These are phyloP conservation scores for Heliconius hortense DNA, from an alignment of 2,888 invertebrate genomes.

Conservation along the genomic window DNA sequence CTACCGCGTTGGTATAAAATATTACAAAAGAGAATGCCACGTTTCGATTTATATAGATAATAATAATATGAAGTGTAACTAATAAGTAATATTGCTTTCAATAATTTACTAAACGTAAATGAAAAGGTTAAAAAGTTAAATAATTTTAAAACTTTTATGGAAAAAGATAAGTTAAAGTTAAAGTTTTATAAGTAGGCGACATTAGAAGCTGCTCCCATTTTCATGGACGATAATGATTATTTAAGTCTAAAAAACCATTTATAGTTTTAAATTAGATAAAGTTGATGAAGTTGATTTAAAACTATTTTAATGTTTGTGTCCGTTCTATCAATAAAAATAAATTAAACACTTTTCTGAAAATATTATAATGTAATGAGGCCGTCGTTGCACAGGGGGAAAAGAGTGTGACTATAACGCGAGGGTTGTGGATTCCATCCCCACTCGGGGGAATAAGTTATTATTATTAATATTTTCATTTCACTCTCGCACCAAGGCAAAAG, in stretches of 20 bases:
- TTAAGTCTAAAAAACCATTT: neutral
- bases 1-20: neutral
- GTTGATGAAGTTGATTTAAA: neutral
- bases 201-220: neutral
- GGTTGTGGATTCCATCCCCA: no score
- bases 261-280: neutral
- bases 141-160: neutral
- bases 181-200: neutral
- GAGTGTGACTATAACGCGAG: no score
- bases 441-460: no score
- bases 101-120: no score
- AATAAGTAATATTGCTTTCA: no score
- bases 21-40: no score
- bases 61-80: no score
- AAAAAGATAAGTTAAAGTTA: neutral
- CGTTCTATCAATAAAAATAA: neutral
- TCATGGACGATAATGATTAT: neutral
- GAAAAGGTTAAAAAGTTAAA: no score
- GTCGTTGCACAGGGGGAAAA: no score
- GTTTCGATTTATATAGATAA: no score
- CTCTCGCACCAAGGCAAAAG: no score
- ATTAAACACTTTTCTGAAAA: neutral
- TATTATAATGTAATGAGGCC: neutral
- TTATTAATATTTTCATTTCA: no score
- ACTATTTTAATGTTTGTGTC: neutral